Percentiles rank a stretch among this genome's conserved stretches.
phyloP scores from a whole-genome alignment of 2,797 vertebrate genomes.

The Psittacula echo region DNA sequence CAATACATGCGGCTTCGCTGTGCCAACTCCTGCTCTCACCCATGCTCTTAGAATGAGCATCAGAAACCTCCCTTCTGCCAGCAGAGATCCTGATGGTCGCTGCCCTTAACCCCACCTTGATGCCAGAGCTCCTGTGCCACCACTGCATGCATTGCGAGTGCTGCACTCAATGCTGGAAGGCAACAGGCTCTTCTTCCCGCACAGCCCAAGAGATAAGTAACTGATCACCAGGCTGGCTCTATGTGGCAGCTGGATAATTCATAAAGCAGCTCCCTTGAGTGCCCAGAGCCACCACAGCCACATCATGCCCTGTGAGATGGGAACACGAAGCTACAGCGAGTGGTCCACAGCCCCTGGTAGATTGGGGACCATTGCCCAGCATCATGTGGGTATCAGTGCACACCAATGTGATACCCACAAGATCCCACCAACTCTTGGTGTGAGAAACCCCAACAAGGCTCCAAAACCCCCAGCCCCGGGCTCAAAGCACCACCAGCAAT shows the following conservation, averaged over 20 bases:
- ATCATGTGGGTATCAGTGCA: background rate
- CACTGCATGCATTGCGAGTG: rapidly evolving
- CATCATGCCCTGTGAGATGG: rapidly evolving
- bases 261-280: background rate
- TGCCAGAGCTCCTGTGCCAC: background rate
- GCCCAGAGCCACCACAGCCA: background rate
- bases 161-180: rapidly evolving
- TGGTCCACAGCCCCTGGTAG: rapidly evolving
- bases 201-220: background rate
- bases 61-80: background rate
- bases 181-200: background rate
- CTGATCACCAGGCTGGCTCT: rapidly evolving
- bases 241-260: background rate
- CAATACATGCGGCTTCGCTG: background rate
- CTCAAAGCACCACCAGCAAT: background rate
- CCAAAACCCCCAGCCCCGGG: background rate
- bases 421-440: background rate
- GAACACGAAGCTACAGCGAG: rapidly evolving
- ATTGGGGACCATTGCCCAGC: rapidly evolving
- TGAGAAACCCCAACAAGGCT: background rate
- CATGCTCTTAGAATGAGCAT: rapidly evolving
- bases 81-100: background rate
- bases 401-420: rapidly evolving
- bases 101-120: too few species aligned
- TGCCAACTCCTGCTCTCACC: too few species aligned